Percentiles rank a stretch among this genome's conserved stretches.
These are phyloP conservation scores for Neolamprologus falcicula DNA, from an alignment of 2,113 vertebrate species.

Conservation along the genomic window DNA sequence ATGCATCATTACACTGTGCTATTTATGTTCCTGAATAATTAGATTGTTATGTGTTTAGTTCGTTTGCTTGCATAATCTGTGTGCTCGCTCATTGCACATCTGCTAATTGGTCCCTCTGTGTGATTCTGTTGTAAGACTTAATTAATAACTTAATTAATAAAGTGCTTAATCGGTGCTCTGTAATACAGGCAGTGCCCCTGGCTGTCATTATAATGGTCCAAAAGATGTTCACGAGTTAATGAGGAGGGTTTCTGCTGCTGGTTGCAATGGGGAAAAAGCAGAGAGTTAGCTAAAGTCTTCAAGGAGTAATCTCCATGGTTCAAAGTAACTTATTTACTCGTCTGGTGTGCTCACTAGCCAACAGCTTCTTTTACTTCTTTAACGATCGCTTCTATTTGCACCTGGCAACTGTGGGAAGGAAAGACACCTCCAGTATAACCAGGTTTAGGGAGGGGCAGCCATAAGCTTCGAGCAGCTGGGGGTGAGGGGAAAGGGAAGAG, in stretches of 20 bases:
- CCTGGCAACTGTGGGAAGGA: background rate
- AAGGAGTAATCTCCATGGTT: background rate
- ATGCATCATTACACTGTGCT: background rate
- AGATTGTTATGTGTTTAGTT: background rate
- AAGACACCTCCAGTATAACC: background rate
- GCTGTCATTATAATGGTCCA: background rate
- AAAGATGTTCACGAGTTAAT: background rate
- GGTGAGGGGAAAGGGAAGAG: background rate
- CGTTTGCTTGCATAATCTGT: slow-evolving; percentile 14
- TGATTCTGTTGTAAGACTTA: slow-evolving; percentile 18
- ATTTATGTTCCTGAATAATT: background rate
- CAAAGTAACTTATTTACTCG: background rate
- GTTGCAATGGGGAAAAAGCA: background rate
- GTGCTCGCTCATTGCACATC: background rate
- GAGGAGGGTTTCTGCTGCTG: background rate
- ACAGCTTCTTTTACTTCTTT: background rate
- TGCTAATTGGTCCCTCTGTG: slow-evolving; percentile 56
- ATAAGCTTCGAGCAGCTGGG: background rate
- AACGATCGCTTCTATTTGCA: fast-evolving
- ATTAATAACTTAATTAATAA: slow-evolving; percentile 9
- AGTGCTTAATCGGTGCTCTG: background rate
- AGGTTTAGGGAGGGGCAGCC: background rate
- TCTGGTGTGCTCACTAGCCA: background rate
- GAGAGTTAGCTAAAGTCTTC: background rate
- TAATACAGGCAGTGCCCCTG: background rate